These are phyloP conservation scores for Pocillopora verrucosa DNA, from an alignment of 64 coral and sea anemone species.

Conservation along the genomic window DNA sequence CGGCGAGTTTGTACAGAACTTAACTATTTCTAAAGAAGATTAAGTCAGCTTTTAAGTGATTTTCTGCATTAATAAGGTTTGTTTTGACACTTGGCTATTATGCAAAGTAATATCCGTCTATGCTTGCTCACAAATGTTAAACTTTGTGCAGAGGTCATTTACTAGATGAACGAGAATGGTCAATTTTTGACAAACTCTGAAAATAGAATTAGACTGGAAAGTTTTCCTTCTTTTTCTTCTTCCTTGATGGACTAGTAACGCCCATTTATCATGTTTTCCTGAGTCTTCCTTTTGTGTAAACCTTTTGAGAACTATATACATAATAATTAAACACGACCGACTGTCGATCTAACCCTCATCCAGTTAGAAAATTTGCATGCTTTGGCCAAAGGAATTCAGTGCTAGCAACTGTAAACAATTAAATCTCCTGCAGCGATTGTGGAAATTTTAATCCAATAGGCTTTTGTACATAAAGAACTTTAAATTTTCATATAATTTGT, in stretches of 20 bases:
- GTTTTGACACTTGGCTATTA: not conserved
- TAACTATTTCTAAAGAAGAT: not conserved
- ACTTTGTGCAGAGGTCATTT: not conserved
- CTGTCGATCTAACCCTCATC: not conserved
- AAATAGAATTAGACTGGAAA: not conserved
- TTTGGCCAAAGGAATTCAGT: not conserved
- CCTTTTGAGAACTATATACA: not conserved
- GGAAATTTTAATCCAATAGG: conserved; percentile 12
- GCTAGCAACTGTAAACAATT: not conserved
- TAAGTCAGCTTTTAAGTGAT: not conserved
- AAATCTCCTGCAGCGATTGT: not conserved
- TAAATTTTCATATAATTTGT: conserved; percentile 14
- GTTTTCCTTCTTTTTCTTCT: not conserved
- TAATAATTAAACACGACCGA: not conserved
- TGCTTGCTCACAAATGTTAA: not conserved
- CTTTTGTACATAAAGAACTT: conserved; percentile 17
- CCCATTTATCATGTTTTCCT: not conserved
- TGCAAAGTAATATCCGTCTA: not conserved
- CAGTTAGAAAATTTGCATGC: not conserved
- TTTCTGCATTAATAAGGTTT: not conserved
- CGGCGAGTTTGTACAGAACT: not conserved
- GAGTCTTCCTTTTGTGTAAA: not conserved
- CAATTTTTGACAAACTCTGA: not conserved
- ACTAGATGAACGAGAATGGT: not conserved
- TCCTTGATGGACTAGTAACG: not conserved